Evolutionary conservation across 2,888 invertebrate species (phyloP), one percentile per base, ranked within the genome.

Genomic region (Priocnemis perturbator): DNA sequence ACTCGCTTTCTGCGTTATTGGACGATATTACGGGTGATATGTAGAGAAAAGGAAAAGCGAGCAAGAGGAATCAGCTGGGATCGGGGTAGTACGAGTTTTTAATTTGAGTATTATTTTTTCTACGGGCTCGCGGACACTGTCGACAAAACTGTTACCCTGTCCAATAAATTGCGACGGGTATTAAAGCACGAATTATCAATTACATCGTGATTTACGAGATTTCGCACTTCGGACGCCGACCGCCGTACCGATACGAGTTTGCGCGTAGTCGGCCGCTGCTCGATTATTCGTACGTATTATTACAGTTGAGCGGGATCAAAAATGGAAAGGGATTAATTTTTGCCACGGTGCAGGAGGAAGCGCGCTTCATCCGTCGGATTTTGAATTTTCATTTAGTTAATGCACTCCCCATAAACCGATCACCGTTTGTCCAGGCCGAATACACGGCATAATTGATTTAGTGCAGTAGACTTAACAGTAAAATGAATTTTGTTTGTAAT

Each of bases 311-410:
- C 52, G 60, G 20, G 56, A 67, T 66, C 74, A 79, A 79, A 72
- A 79, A 74, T 56, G 52, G 67, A 60, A 5, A 71, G 62, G 70
- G 72, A 77, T 77, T 71, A 66, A 77, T 77, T 77, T 79, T 60
- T 62, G 56, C 52, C 58, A 53, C 26, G 19, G 48, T 68, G 3
- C 9, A 37, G 67, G 60, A 19, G 20, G 62, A 30, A 59, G 67
- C 71, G 71, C 71, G 15, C 50, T 3, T 11, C 37, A 9, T 37
- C 37, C 11, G 19, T 5, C 17, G 50, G 17, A 50, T 17, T 17
- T 50, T 50, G 77, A 78, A 79, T 78, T 77, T 77, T 77, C 79
- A 77, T 77, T 79, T 67, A 45, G 64, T 73, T 77, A 77, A 77
- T 75, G 75, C 60, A 62, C 53, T 23, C 19, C 26, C 37, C 63